Evolutionary conservation across 2,888 invertebrate species (phyloP), one percentile per base, ranked within the genome.

Genomic region (Nasonia oneida): DNA sequence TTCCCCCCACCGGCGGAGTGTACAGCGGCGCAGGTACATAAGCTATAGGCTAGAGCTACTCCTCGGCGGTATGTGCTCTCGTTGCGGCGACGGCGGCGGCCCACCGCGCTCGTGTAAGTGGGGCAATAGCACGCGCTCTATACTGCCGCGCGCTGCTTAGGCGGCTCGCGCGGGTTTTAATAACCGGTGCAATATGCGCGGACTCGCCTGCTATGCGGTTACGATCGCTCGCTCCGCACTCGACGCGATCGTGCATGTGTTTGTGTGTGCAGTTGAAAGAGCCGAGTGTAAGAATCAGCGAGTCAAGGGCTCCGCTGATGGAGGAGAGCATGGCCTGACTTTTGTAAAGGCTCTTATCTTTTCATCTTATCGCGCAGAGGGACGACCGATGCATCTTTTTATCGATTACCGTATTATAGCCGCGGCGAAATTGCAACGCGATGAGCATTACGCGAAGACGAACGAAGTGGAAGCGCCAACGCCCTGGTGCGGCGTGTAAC

Each of bases 151-250:
- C 6, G 5, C 18, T n/a, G 71, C 29, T 42, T 39, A 81, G 57
- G 71, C 50, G 57, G 47, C 29, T 29, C 29, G 64, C 47, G 57
- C 77, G 18, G 8, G 82, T 61, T 79, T 84, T 84, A 84, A 86
- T 86, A 86, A 82, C 84, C 81, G 81, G 81, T 61, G 84, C 82
- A 86, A 82, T 86, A 86, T 84, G 86, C 84, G 71, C 78, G 81
- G 12, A 15, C 64, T 47, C 81, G 81, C 78, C 37, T 47, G 50
- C 23, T 39, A 1, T 29, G 47, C 29, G 47, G 57, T 67, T 67
- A 33, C 33, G 12, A 14, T 29, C 12, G 47, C 47, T 33, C 14
- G 3, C 33, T 12, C 3, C 6, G 57, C 53, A 18, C 5, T 14
- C 53, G 15, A 18, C 15, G 53, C 29, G 29, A 29, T 5, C 18